These are phyloP conservation scores for Anolis apletophallus DNA, from an alignment of 2,797 vertebrate genomes.

Conservation along the genomic window DNA sequence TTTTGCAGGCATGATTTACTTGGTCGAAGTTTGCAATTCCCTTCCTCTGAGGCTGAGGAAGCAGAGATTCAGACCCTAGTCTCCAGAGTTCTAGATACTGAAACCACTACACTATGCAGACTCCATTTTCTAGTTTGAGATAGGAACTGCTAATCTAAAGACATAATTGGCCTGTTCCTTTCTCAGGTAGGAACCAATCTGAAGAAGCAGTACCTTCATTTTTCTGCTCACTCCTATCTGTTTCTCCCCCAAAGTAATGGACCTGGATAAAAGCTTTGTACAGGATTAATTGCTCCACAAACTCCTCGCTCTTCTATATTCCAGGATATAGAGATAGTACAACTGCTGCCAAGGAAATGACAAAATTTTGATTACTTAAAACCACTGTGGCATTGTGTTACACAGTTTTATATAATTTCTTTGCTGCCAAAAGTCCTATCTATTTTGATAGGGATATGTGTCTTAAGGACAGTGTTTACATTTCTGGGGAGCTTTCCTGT, in stretches of 20 bases:
- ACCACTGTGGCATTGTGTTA: neutral
- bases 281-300: neutral
- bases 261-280: neutral
- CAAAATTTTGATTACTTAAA: constrained; percentile 7
- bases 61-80: too few relatives aligned
- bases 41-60: too few relatives aligned
- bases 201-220: neutral
- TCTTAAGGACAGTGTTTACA: constrained; percentile 2
- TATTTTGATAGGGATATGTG: neutral
- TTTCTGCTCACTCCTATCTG: neutral
- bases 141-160: neutral
- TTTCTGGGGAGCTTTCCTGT: constrained; percentile 19
- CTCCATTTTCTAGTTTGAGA: neutral
- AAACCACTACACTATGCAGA: too few relatives aligned
- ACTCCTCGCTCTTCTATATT: neutral
- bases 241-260: neutral
- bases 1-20: too few relatives aligned
- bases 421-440: constrained; percentile 1
- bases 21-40: too few relatives aligned
- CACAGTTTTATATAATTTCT: neutral
- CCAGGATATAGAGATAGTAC: neutral
- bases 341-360: neutral
- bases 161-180: neutral
- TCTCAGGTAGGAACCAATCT: neutral
- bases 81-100: too few relatives aligned